These are phyloP conservation scores for Heliconius hewitsoni DNA, from an alignment of 1,140 invertebrate genomes.

Conservation along the genomic window DNA sequence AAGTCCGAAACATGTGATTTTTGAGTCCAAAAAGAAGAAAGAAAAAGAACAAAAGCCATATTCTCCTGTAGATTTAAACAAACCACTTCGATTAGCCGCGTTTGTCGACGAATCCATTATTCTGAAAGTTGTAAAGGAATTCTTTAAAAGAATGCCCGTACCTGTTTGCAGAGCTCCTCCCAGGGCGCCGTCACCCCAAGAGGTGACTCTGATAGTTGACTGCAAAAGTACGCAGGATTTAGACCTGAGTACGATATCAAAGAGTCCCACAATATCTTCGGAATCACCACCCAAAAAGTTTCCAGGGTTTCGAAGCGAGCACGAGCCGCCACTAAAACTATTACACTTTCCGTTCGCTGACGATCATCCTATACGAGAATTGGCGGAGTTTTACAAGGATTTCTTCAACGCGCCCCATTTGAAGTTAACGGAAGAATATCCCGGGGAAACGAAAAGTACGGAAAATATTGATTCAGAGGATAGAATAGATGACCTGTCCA, in stretches of 20 bases:
- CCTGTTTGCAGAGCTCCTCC: constrained; percentile 51
- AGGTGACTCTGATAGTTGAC: constrained; percentile 39
- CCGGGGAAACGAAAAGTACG: constrained; percentile 41
- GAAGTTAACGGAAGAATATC: constrained; percentile 55
- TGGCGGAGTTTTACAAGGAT: constrained; percentile 76
- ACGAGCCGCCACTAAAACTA: constrained; percentile 68
- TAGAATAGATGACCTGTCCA: constrained; percentile 61
- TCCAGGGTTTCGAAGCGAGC: constrained; percentile 64
- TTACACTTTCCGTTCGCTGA: constrained; percentile 72
- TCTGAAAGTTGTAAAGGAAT: constrained; percentile 60
- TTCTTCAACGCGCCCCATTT: constrained; percentile 76
- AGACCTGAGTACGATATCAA: constrained; percentile 53
- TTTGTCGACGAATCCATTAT: constrained; percentile 68
- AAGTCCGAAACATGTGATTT: constrained; percentile 85
- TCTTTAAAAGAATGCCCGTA: constrained; percentile 63
- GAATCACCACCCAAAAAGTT: constrained; percentile 74
- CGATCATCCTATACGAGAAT: constrained; percentile 70
- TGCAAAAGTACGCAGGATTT: constrained; percentile 67
- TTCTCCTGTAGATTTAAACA: constrained; percentile 65
- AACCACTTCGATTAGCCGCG: constrained; percentile 65
- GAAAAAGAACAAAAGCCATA: constrained; percentile 55
- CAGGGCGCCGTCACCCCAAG: constrained; percentile 38
- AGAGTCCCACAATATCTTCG: constrained; percentile 64
- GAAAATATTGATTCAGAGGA: constrained; percentile 53
- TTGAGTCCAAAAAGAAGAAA: constrained; percentile 73